phyloP scores from a whole-genome alignment of 2,888 invertebrate genomes.

The Acanthoscelides obtectus region DNA sequence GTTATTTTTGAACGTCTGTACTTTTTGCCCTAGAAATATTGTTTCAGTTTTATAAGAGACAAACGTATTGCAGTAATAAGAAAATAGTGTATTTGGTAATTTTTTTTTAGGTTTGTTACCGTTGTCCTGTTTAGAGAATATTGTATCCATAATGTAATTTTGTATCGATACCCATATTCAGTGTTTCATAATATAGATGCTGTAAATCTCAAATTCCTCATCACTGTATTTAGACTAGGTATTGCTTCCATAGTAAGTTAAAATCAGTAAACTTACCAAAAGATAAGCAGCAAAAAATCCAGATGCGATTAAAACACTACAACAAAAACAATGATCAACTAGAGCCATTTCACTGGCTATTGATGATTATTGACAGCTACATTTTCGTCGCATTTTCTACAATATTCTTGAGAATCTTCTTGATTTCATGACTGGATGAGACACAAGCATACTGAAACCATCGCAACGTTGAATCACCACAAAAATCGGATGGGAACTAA shows the following conservation, averaged over 20 bases:
- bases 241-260: no score
- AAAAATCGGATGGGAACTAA: slow-evolving; percentile 9
- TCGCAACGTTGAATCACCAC: not conserved
- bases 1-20: no score
- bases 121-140: no score
- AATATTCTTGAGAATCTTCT: not conserved
- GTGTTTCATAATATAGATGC: no score
- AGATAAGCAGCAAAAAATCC: slow-evolving; percentile 49
- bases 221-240: not conserved
- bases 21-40: no score
- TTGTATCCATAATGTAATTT: no score
- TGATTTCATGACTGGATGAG: not conserved
- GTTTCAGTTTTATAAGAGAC: no score
- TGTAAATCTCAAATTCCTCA: not conserved
- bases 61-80: no score
- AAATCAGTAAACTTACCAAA: slow-evolving; percentile 39
- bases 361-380: not conserved
- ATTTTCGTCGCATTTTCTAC: not conserved
- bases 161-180: no score
- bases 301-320: slow-evolving; percentile 47
- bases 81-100: no score
- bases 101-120: no score
- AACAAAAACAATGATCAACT: slow-evolving; percentile 47
- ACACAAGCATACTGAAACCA: not conserved
- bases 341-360: slow-evolving; percentile 40